Evolutionary conservation across 2,888 invertebrate species (phyloP), one percentile per base, ranked within the genome.

Genomic region (Agrochola circellaris): DNA sequence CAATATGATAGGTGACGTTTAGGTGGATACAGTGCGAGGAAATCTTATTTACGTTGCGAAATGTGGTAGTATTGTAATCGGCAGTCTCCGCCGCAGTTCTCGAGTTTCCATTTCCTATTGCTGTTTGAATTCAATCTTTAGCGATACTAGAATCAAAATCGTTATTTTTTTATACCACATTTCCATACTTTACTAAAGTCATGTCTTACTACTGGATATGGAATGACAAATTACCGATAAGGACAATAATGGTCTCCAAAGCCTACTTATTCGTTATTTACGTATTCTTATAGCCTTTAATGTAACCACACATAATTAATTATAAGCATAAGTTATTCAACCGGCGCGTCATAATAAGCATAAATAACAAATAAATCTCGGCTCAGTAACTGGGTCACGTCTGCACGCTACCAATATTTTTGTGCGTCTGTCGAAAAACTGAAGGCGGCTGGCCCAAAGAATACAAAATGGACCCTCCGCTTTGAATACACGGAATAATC

Each of bases 401-500:
- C 69, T 60, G 77, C 84, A 84, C 77, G 72, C 73, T 34, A 71
- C 56, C 81, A 73, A 83, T 81, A 78, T 78, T 74, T 78, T 68
- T 73, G 61, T 73, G 67, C 30, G 73, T 66, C 77, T 84, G 73
- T 48, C 78, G 78, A 85, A 78, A 78, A 77, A 82, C 64, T 73
- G 74, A 76, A 60, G 68, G 48, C 54, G 20, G 30, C 38, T 30
- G 62, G 67, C 58, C 67, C 75, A 70, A 73, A 77, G 73, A 79
- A 79, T 84, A 83, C 77, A 82, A 77, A 81, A 83, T 70, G 75
- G 82, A 81, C 84, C 86, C 79, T 77, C 68, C 74, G 64, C 68
- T 87, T 87, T 84, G 78, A 86, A 88, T 85, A 86, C 77, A 62
- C 75, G 42, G 68, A 75, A 75, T 84, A 81, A 78, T 75, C 70